Evolutionary conservation across 2,113 vertebrate genomes (phyloP), one percentile per base, ranked within the genome.

Genomic region (Calypte anna): DNA sequence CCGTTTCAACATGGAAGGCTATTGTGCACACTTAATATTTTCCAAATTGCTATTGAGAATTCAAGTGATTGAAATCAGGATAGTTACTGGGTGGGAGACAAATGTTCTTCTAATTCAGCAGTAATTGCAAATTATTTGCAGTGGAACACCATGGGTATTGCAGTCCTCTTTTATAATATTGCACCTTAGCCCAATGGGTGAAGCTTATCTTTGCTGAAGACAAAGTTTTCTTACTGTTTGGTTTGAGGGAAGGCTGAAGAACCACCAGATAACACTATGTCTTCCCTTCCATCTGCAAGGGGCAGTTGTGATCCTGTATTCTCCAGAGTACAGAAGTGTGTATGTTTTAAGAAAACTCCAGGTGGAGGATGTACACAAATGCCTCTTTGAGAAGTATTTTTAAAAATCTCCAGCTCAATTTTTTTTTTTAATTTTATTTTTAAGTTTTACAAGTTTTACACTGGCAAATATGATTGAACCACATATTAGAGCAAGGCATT

Each of bases 181-280:
- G 30, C 8, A 46, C n/a, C 8, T 6, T 24, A 58, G 36, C 21
- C n/a, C 44, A 36, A 0, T 0, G 3, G n/a, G 55, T 30, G 46
- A 69, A 76, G 12, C 13, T 48, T 66, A 12, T 74, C n/a, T 53
- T 59, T 83, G 40, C 30, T 80, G 53, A 85, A 69, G 43, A 33
- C 18, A 69, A 76, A 80, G n/a, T 6, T 77, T 86, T 73, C 40
- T 66, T 30, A 14, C 46, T 15, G 3, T 82, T 58, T n/a, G 30
- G 7, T 69, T 12, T 50, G 51, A 57, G 38, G 8, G 50, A 90
- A 53, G 19, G 4, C 16, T 57, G 30, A 58, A 58, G 14, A 73
- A 15, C 51, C 6, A 5, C 31, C 57, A 58, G 21, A 38, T 10
- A 38, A 8, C 36, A 38, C 33, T 11, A 20, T 48, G 30, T n/a